These are phyloP conservation scores for Steatocranus sp. DNA, from an alignment of 2,797 vertebrate species.

Conservation along the genomic window DNA sequence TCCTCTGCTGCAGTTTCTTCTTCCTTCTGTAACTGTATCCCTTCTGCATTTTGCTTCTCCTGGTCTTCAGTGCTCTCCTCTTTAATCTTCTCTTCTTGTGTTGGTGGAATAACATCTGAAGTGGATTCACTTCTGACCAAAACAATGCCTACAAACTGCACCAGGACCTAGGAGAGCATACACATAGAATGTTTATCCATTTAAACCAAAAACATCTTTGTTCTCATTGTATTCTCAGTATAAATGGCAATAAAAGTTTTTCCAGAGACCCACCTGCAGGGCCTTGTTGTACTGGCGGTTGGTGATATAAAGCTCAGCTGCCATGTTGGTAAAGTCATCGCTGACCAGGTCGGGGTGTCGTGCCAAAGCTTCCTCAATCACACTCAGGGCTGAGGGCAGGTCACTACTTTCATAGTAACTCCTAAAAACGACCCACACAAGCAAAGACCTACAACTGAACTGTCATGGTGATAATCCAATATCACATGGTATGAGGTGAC, in stretches of 20 bases:
- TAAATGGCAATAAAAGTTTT: fast-evolving
- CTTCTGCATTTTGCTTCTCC: background rate
- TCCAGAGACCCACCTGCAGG: constrained; percentile 76
- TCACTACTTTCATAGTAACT: constrained; percentile 97
- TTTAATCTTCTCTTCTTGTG: constrained; percentile 34
- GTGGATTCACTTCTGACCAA: constrained; percentile 68
- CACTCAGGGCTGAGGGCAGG: constrained; percentile 84
- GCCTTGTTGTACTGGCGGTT: constrained; percentile 88
- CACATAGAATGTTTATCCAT: background rate
- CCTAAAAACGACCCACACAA: constrained; percentile 59
- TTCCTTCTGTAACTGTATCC: background rate
- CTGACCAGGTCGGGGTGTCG: constrained; percentile 88
- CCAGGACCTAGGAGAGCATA: constrained; percentile 78
- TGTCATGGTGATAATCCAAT: background rate
- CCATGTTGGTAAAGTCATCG: constrained; percentile 92
- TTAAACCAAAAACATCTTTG: fast-evolving
- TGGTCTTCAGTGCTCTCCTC: background rate
- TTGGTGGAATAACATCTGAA: background rate
- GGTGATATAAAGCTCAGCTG: constrained; percentile 90
- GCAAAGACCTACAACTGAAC: background rate
- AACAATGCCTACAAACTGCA: constrained; percentile 83
- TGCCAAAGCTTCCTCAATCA: constrained; percentile 88
- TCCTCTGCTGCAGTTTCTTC: background rate
- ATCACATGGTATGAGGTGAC: fast-evolving
- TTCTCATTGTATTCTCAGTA: background rate